Evolutionary conservation across 2,113 vertebrate species (phyloP).

Genomic region (Scartelaos histophorus): DNA sequence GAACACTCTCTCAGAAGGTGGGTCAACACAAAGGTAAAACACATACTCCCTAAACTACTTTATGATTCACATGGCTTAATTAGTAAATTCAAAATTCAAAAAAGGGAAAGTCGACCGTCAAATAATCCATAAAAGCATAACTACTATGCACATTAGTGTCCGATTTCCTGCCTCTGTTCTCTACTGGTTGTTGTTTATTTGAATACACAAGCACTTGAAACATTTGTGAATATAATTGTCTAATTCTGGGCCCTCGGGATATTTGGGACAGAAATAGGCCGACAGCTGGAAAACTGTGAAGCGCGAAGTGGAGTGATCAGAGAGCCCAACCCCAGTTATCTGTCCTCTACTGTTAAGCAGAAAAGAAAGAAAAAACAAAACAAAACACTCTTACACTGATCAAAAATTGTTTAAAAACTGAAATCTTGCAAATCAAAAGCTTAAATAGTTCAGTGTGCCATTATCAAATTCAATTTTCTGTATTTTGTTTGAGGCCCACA

Average conservation of each 20-base stretch:
- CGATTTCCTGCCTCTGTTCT: constrained; percentile 68
- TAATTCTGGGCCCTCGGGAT: constrained; percentile 55
- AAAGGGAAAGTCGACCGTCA: constrained; percentile 52
- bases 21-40: constrained; percentile 10
- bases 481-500: not conserved
- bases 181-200: constrained; percentile 46
- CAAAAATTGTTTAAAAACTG: not conserved
- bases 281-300: constrained; percentile 27
- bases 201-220: constrained; percentile 52
- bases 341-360: constrained; percentile 12
- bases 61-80: constrained; percentile 25
- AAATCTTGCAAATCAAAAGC: too few relatives aligned
- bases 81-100: constrained; percentile 42
- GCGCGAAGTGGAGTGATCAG: constrained; percentile 17
- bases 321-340: not conserved
- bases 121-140: constrained; percentile 60
- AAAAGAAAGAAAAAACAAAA: too few relatives aligned
- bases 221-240: constrained; percentile 63
- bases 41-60: constrained; percentile 22
- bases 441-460: not conserved
- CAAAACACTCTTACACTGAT: constrained; percentile 11
- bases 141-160: constrained; percentile 60
- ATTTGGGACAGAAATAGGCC: constrained; percentile 45
- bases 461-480: not conserved
- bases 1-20: constrained; percentile 29